Percentiles rank a stretch among this genome's conserved stretches.
These are phyloP conservation scores for Sanderia malayensis DNA, from an alignment of 30 jellyfish, hydroid and myxozoan species.

Conservation along the genomic window DNA sequence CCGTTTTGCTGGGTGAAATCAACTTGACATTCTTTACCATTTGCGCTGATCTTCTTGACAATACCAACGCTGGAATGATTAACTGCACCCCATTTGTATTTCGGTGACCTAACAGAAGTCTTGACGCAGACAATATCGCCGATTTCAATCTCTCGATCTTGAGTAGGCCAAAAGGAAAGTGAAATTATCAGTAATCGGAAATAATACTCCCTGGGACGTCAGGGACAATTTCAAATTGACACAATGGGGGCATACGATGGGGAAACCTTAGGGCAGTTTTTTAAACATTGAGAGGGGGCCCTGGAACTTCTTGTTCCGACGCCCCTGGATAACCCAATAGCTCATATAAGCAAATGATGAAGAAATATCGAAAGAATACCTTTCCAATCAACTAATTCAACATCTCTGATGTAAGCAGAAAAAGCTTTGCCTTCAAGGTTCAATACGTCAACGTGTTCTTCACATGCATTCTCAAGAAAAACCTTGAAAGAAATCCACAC, in stretches of 20 bases:
- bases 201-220: no score
- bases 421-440: not conserved
- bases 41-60: conserved; percentile 51
- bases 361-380: no score
- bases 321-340: no score
- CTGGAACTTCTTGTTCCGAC: no score
- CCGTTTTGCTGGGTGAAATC: conserved; percentile 54
- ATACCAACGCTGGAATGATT: conserved; percentile 47
- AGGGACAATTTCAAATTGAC: no score
- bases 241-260: no score
- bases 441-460: conserved; percentile 22
- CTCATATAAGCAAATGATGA: no score
- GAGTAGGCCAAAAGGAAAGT: no score
- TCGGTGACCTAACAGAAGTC: conserved; percentile 30
- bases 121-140: conserved; percentile 66
- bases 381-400: conserved; percentile 36
- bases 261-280: no score
- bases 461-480: conserved; percentile 13
- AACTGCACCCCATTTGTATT: conserved; percentile 69
- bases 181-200: not conserved
- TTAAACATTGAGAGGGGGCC: no score
- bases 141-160: conserved; percentile 33
- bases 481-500: no score
- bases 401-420: conserved; percentile 4
- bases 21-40: conserved; percentile 54